phyloP scores from a whole-genome alignment of 2,113 vertebrate species.

The Perccottus glenii region DNA sequence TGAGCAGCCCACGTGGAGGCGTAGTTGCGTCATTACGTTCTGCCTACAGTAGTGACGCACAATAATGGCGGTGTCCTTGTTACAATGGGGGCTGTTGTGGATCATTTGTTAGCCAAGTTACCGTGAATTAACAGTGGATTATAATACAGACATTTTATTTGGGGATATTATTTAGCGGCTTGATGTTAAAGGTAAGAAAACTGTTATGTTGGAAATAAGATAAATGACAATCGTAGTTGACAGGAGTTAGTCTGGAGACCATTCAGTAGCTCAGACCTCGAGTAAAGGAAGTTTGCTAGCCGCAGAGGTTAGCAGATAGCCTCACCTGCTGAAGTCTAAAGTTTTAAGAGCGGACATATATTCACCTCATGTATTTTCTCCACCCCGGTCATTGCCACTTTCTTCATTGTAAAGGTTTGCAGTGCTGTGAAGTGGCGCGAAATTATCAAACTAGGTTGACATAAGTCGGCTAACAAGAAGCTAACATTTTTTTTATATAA shows the following conservation, averaged over 20 bases:
- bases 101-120: slow-evolving; percentile 42
- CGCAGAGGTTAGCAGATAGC: background rate
- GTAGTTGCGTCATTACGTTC: slow-evolving; percentile 41
- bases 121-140: slow-evolving; percentile 22
- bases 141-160: background rate
- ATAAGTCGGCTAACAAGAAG: no score
- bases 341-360: background rate
- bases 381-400: no score
- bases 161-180: slow-evolving; percentile 19
- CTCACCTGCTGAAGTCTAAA: slow-evolving; percentile 1
- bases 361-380: background rate
- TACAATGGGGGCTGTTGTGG: slow-evolving; percentile 50
- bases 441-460: no score
- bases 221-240: fast-evolving
- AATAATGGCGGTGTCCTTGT: slow-evolving; percentile 68
- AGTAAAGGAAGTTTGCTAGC: slow-evolving; percentile 42
- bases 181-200: slow-evolving; percentile 70
- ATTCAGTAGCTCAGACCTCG: slow-evolving; percentile 10
- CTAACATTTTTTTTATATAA: no score
- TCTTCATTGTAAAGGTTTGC: background rate
- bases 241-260: background rate
- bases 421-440: background rate
- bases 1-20: background rate
- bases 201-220: fast-evolving
- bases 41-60: background rate